phyloP scores from a whole-genome alignment of 1,140 invertebrate species.

The Drosophila pandora region DNA sequence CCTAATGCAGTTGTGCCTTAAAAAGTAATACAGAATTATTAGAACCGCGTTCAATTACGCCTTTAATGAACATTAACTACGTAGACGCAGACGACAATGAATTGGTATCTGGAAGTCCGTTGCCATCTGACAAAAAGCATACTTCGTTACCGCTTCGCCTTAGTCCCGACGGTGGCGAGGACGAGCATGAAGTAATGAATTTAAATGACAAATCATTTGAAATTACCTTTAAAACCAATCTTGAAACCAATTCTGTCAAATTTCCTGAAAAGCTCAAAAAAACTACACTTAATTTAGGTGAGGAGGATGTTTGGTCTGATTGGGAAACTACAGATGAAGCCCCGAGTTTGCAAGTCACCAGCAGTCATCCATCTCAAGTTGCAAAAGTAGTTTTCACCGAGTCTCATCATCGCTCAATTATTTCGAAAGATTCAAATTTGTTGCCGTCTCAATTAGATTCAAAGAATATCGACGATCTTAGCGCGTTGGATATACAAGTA shows the following conservation, averaged over 20 bases:
- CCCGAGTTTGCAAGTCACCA: constrained; percentile 27
- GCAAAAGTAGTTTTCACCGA: constrained; percentile 14
- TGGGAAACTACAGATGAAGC: constrained; percentile 87
- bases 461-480: constrained; percentile 86
- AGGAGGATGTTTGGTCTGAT: constrained; percentile 89
- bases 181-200: constrained; percentile 85
- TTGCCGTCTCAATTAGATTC: constrained; percentile 1
- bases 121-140: constrained; percentile 54
- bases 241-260: constrained; percentile 6
- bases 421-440: neutral
- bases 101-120: constrained; percentile 73
- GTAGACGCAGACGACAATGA: constrained; percentile 65
- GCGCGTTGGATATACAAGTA: constrained; percentile 90
- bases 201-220: constrained; percentile 51
- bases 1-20: constrained; percentile 84
- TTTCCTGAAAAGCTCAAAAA: constrained; percentile 18
- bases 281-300: constrained; percentile 68
- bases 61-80: constrained; percentile 63
- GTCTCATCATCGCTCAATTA: too few relatives aligned
- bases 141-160: constrained; percentile 88
- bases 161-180: constrained; percentile 92
- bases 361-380: constrained; percentile 33
- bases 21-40: constrained; percentile 37
- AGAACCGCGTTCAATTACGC: constrained; percentile 81
- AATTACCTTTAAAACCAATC: constrained; percentile 8